Evolutionary conservation across 2,888 invertebrate species (phyloP).

Genomic region (Lissocephala sabroskyi): DNA sequence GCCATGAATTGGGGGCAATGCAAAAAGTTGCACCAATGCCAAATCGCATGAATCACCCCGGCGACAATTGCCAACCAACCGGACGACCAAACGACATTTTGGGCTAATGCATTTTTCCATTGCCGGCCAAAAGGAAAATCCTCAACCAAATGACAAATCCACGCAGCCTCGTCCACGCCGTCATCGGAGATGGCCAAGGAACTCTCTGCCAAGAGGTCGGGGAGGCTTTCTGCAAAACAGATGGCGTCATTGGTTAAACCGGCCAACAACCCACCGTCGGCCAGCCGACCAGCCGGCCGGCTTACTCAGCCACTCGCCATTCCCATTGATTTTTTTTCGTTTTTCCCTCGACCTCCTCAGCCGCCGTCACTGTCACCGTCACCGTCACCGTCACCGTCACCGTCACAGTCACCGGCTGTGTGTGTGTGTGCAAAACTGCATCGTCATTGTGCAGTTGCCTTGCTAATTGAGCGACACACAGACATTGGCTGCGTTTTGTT

Average conservation of each 20-base stretch:
- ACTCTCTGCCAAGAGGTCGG: constrained; percentile 41
- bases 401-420: too few relatives aligned
- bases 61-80: constrained; percentile 16
- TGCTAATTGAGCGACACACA: too few relatives aligned
- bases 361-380: too few relatives aligned
- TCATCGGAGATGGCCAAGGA: constrained; percentile 6
- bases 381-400: too few relatives aligned
- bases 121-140: constrained; percentile 37
- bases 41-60: constrained; percentile 34
- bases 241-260: constrained; percentile 41
- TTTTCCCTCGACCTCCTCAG: too few relatives aligned
- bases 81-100: constrained; percentile 1
- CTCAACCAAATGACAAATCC: constrained; percentile 8
- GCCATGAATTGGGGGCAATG: constrained; percentile 21
- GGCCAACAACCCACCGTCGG: constrained; percentile 16
- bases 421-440: too few relatives aligned
- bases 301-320: constrained; percentile 18
- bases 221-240: constrained; percentile 24
- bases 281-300: constrained; percentile 17
- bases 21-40: constrained; percentile 13
- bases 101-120: constrained; percentile 49
- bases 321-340: constrained; percentile 35
- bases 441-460: too few relatives aligned
- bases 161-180: neutral
- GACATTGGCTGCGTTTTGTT: too few relatives aligned